A percentile compares a stretch with the other conserved stretches of the same genome.
phyloP scores from a whole-genome alignment of 1,140 invertebrate genomes.

The Bombus pascuorum region DNA sequence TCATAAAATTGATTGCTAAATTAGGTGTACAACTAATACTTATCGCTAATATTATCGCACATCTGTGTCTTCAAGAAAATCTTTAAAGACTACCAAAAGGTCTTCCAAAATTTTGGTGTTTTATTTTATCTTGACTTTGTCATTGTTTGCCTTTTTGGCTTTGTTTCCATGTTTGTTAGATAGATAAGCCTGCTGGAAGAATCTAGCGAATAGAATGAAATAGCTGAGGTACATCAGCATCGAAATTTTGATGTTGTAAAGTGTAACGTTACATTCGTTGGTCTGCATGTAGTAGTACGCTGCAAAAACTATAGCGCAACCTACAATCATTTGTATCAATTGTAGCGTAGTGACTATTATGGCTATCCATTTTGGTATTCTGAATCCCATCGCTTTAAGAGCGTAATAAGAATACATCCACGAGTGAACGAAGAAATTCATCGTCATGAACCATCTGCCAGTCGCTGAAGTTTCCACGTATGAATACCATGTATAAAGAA shows the following conservation, averaged over 20 bases:
- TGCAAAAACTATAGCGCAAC: slow-evolving; percentile 94
- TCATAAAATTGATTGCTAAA: no score
- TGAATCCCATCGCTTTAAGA: slow-evolving; percentile 92
- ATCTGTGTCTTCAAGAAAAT: not conserved
- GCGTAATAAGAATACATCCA: slow-evolving; percentile 99
- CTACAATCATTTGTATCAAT: slow-evolving; percentile 97
- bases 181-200: no score
- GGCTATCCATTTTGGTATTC: slow-evolving; percentile 91
- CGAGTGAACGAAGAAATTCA: slow-evolving; percentile 91
- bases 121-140: not conserved
- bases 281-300: slow-evolving; percentile 87
- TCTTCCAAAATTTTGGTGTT: not conserved
- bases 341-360: slow-evolving; percentile 97
- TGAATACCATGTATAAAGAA: slow-evolving; percentile 98
- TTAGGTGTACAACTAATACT: no score
- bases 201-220: no score
- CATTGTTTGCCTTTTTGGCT: no score
- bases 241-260: slow-evolving; percentile 88
- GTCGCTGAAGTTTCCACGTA: slow-evolving; percentile 97
- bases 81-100: not conserved
- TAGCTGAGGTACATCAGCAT: no score
- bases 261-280: no score
- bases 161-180: no score
- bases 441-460: slow-evolving; percentile 93
- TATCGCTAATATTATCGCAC: no score